These are phyloP conservation scores for Psilopsiagon aurifrons DNA, from an alignment of 2,113 vertebrate species.

Conservation along the genomic window DNA sequence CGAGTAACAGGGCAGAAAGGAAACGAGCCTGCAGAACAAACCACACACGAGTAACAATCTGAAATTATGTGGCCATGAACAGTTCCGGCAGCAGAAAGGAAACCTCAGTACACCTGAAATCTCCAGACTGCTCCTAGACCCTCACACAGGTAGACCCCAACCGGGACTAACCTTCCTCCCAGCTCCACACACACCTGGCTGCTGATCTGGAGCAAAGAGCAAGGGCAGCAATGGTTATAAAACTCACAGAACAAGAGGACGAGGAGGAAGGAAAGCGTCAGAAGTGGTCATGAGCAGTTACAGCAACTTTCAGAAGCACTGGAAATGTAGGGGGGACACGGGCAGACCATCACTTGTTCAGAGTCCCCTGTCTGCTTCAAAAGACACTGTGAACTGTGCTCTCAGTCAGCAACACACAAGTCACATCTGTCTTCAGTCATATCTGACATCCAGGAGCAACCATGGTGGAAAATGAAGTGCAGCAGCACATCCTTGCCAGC, in stretches of 20 bases:
- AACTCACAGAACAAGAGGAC: not conserved
- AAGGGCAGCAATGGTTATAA: not conserved
- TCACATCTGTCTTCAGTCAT: rapidly evolving
- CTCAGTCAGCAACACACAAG: not conserved
- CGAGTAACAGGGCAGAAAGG: not conserved
- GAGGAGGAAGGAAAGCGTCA: not conserved
- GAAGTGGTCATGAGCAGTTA: not conserved
- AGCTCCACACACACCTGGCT: rapidly evolving
- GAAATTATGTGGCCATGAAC: not conserved
- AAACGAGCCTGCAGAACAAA: not conserved
- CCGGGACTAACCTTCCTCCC: rapidly evolving
- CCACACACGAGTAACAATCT: not conserved
- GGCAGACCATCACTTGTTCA: not conserved
- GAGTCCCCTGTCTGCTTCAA: not conserved
- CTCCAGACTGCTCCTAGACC: not conserved
- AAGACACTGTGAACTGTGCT: not conserved
- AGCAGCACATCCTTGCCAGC: not conserved
- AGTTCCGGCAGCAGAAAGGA: not conserved
- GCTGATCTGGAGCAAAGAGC: not conserved
- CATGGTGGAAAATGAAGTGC: not conserved
- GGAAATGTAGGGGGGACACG: rapidly evolving
- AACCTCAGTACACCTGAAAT: not conserved
- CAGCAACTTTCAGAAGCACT: not conserved
- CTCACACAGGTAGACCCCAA: not conserved
- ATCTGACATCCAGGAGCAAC: not conserved